Evolutionary conservation across 1,140 invertebrate genomes (phyloP).

Genomic region (Harlomillsia oculata): DNA sequence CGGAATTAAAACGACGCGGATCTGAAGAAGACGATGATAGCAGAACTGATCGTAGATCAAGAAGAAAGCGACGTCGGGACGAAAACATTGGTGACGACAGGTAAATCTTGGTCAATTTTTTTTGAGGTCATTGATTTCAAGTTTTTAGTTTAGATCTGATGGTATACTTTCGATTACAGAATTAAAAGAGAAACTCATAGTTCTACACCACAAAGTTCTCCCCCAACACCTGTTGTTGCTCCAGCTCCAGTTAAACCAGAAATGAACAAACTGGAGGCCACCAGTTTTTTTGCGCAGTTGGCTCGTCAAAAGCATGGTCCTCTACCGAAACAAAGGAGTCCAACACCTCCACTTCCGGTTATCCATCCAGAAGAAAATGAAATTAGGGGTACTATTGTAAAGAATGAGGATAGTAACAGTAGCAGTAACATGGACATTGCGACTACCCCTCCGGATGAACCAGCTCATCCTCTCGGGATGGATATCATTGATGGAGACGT

Average conservation of each 20-base stretch:
- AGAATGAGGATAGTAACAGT: slow-evolving; percentile 7
- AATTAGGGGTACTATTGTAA: slow-evolving; percentile 1
- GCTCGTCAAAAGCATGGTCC: slow-evolving; percentile 58
- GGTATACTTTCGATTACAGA: no score
- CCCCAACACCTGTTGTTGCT: no score
- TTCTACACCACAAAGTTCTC: no score
- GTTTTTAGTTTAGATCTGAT: no score
- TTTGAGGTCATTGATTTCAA: no score
- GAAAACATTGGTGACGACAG: neutral
- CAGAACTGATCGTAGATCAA: no score
- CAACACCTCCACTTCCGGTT: slow-evolving; percentile 17
- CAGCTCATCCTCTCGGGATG: neutral
- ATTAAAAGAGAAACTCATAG: no score
- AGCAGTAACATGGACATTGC: slow-evolving; percentile 9
- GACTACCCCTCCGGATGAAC: neutral
- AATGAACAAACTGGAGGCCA: slow-evolving; percentile 71
- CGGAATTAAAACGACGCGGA: slow-evolving; percentile 7
- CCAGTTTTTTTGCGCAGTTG: slow-evolving; percentile 75
- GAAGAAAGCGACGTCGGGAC: slow-evolving; percentile 18
- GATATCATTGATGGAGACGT: neutral
- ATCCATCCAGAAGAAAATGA: slow-evolving; percentile 4
- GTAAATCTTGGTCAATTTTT: no score
- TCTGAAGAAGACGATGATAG: slow-evolving; percentile 30
- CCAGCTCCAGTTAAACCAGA: neutral
- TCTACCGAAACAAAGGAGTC: slow-evolving; percentile 7